These are phyloP conservation scores for Excalfactoria chinensis DNA, from an alignment of 2,113 vertebrate species.

Conservation along the genomic window DNA sequence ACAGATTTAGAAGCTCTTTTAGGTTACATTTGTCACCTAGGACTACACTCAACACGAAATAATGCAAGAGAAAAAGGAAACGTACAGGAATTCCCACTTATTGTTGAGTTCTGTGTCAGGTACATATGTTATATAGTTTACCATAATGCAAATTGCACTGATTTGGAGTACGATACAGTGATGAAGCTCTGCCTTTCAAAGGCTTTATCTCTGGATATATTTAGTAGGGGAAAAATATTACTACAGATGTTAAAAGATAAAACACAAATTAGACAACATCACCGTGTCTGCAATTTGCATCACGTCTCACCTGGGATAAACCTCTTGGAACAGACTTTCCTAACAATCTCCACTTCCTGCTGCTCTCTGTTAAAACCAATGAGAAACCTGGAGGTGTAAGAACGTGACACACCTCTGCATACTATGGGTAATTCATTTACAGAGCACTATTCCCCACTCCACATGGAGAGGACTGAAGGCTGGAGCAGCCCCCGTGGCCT, in stretches of 20 bases:
- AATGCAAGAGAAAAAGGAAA: neutral
- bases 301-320: neutral
- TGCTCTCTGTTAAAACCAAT: neutral
- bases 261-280: conserved; percentile 7
- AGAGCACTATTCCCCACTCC: neutral
- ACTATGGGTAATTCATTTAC: neutral
- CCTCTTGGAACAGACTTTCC: neutral
- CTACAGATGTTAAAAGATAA: conserved; percentile 44
- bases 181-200: conserved; percentile 17
- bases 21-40: neutral
- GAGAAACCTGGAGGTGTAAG: conserved; percentile 16
- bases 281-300: conserved; percentile 32
- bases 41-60: neutral
- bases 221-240: neutral
- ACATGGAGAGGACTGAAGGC: accelerated
- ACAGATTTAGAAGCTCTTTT: neutral
- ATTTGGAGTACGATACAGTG: neutral
- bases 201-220: conserved; percentile 34
- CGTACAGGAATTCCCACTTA: neutral
- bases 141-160: conserved; percentile 9
- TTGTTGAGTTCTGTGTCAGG: neutral
- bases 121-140: neutral
- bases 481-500: accelerated
- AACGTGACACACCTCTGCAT: neutral
- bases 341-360: neutral